Evolutionary conservation across 2,113 vertebrate genomes (phyloP), one percentile per base, ranked within the genome.

Genomic region (Helogale parvula): DNA sequence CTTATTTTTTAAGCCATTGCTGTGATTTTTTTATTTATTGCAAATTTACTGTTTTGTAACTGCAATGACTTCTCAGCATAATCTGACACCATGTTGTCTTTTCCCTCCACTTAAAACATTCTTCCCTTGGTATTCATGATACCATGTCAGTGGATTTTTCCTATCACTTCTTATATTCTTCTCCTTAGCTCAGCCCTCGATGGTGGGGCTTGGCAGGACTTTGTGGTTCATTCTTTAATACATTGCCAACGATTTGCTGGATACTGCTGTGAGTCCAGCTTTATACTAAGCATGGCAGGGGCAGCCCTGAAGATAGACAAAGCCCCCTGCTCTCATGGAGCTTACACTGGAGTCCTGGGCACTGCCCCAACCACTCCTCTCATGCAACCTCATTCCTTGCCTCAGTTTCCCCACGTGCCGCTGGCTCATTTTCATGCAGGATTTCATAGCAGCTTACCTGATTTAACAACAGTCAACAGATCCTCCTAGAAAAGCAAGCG

Each of bases 371-470:
- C 29, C 25, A 7, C 50, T 4, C 33, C 33, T 29, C 27, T 38
- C 60, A 41, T 25, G 31, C 2, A 5, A 21, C 35, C n/a, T 38
- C 7, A 0, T 11, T 27, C 4, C 14, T 50, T 17, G 19, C 13
- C 72, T 50, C 7, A 1, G 80, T 3, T 16, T 54, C 33, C 10
- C 27, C 57, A 8, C 0, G 0, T 21, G 57, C 35, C 27, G 35
- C 3, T 16, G 10, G 41, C n/a, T 27, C 33, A 13, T 47, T 14
- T 31, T 0, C 0, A 5, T 2, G 4, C 12, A 47, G 45, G 31
- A 12, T 72, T 41, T 72, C 71, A 57, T 7, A 15, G 0, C 27
- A 38, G 41, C 19, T 63, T 41, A 2, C 19, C 27, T 16, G 23
- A 33, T 35, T 19, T 9, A 60, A 16, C 25, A 25, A 45, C 5